A percentile compares a stretch with the other conserved stretches of the same genome.
Conservation (phyloP, 2,888 invertebrate species). For the Sarcophaga rosellei region DNA sequence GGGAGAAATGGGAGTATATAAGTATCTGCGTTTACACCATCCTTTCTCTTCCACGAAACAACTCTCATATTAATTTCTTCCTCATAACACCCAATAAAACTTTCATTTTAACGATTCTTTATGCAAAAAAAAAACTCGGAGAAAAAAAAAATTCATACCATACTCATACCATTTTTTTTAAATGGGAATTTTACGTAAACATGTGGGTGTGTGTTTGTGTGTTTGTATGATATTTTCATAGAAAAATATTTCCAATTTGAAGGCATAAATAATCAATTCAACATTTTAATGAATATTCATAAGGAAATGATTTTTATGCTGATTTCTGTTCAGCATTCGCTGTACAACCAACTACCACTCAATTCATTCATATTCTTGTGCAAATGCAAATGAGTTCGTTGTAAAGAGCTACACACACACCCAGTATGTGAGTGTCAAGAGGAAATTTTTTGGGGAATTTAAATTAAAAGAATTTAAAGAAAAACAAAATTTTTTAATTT, state of each 20-base stretch:
- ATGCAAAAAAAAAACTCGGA: background rate
- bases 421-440: too few relatives aligned
- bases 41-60: too few relatives aligned
- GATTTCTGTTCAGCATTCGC: too few relatives aligned
- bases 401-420: too few relatives aligned
- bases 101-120: slow-evolving; percentile 21
- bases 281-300: slow-evolving; percentile 47
- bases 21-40: too few relatives aligned
- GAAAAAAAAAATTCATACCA: background rate
- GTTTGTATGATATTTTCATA: background rate
- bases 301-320: background rate
- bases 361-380: too few relatives aligned
- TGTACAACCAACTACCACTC: too few relatives aligned
- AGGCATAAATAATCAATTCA: slow-evolving; percentile 34
- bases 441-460: too few relatives aligned
- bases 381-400: too few relatives aligned
- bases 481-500: too few relatives aligned
- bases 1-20: too few relatives aligned
- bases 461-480: too few relatives aligned
- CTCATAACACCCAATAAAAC: slow-evolving; percentile 10
- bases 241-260: slow-evolving; percentile 22
- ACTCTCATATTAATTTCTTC: background rate
- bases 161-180: background rate
- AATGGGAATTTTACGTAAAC: background rate
- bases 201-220: background rate